Evolutionary conservation across 1,140 invertebrate species (phyloP), one percentile per base, ranked within the genome.

Genomic region (Platyura marginata): DNA sequence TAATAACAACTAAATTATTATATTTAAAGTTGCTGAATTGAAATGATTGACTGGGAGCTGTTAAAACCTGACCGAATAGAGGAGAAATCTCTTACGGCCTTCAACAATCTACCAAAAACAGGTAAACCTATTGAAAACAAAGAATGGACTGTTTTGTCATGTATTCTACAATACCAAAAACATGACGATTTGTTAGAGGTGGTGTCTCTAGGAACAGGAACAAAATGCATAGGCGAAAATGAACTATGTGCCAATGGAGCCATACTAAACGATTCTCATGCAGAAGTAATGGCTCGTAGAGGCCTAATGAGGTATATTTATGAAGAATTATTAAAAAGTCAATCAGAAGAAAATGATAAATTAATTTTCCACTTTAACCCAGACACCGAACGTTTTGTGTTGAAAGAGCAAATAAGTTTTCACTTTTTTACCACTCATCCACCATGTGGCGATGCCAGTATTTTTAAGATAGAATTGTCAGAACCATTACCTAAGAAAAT

Each of bases 371-470:
- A 32, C 32, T 23, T 36, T 23, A 46, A 58, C 21, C 51, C 57
- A 13, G 45, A 56, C 2, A 46, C 48, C 6, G 41, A 50, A 34
- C 55, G 51, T 43, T 75, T 71, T 55, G 47, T 49, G 45, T 44
- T 85, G 1, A 75, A 72, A 47, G 41, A 64, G n/a, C 61, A 64
- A 10, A 55, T 86, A 36, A 65, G 70, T 13, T 92, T 91, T 64
- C 79, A 91, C 61, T 81, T 95, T 53, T 90, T 82, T 53, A 77
- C 80, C 19, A 89, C 81, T 48, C 82, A 89, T 54, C 74, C 79
- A 32, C 91, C 90, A 36, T 96, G 91, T 67, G 92, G 92, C 0
- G 92, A 96, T 75, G 90, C 88, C 18, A 79, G 84, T n/a, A 92
- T 94, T 51, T 77, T 89, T 61, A 45, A 41, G 23, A 53, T 51